A percentile compares a stretch with the other conserved stretches of the same genome.
These are phyloP conservation scores for Musca domestica DNA, from an alignment of 1,140 invertebrate genomes.

Conservation along the genomic window DNA sequence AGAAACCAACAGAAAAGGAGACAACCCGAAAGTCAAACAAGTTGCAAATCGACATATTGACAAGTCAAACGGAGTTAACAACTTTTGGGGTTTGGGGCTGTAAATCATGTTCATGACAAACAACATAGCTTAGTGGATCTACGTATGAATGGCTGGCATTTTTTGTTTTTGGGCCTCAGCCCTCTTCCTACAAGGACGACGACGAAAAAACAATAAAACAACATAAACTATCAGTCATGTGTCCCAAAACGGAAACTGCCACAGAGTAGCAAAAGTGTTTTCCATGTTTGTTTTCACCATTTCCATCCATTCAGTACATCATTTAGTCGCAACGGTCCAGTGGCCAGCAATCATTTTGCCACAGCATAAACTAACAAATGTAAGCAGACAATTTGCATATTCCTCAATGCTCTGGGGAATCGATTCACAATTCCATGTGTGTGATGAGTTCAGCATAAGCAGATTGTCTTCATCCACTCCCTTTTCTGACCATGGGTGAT, in stretches of 20 bases:
- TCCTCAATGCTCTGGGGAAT: slow-evolving; percentile 2
- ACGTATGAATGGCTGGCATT: neutral
- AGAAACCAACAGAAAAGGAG: no score
- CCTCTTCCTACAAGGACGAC: neutral
- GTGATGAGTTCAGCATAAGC: no score
- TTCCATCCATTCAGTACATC: no score
- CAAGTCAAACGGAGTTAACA: slow-evolving; percentile 46
- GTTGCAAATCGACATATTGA: slow-evolving; percentile 50
- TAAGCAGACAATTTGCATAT: slow-evolving; percentile 11
- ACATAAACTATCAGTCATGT: neutral
- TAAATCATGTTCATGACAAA: slow-evolving; percentile 44
- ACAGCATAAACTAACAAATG: no score
- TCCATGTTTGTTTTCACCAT: no score
- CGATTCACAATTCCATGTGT: neutral
- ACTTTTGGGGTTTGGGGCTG: slow-evolving; percentile 50
- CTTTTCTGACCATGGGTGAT: no score
- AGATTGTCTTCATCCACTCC: no score
- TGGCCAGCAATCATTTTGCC: no score
- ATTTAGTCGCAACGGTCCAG: no score
- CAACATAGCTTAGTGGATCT: neutral
- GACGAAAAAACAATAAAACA: neutral
- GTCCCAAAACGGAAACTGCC: no score
- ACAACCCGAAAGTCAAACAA: neutral
- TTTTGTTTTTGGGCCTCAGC: no score
- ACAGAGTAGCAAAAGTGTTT: no score